phyloP scores from a whole-genome alignment of 1,140 invertebrate species.

The Holcopasites calliopsidis region DNA sequence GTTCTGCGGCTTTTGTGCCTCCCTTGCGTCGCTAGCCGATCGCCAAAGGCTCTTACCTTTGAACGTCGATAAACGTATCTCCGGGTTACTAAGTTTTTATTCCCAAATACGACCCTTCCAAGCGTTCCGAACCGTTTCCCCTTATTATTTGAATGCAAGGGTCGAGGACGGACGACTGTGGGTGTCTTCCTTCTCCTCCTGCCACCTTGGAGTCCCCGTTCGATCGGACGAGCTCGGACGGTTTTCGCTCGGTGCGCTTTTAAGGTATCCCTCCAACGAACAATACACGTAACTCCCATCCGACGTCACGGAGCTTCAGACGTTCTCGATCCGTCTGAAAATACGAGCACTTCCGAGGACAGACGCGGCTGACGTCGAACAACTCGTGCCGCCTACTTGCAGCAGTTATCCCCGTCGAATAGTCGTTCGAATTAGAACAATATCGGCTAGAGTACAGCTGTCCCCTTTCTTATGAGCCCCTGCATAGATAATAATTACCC shows the following conservation, averaged over 20 bases:
- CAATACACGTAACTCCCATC: conserved; percentile 27
- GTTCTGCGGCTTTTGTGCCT: neutral
- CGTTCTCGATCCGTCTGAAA: neutral
- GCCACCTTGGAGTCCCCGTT: conserved; percentile 12
- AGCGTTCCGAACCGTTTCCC: no score
- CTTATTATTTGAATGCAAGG: no score
- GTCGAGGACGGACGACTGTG: conserved; percentile 6
- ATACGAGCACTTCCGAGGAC: neutral
- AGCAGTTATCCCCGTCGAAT: no score
- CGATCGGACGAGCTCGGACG: conserved; percentile 12
- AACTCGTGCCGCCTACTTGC: neutral
- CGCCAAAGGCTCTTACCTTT: no score
- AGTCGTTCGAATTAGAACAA: neutral
- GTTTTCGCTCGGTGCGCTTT: conserved; percentile 16
- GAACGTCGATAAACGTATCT: no score
- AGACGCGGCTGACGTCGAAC: neutral
- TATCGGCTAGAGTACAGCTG: neutral
- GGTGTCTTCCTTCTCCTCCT: neutral
- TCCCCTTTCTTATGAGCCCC: neutral
- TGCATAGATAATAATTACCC: conserved; percentile 28
- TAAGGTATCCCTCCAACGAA: conserved; percentile 23
- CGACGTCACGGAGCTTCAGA: conserved; percentile 8
- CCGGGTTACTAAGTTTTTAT: no score
- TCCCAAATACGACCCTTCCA: no score
- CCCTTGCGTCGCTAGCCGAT: no score